Conservation (phyloP, 2,113 vertebrate species). For the Polyodon spathula region DNA sequence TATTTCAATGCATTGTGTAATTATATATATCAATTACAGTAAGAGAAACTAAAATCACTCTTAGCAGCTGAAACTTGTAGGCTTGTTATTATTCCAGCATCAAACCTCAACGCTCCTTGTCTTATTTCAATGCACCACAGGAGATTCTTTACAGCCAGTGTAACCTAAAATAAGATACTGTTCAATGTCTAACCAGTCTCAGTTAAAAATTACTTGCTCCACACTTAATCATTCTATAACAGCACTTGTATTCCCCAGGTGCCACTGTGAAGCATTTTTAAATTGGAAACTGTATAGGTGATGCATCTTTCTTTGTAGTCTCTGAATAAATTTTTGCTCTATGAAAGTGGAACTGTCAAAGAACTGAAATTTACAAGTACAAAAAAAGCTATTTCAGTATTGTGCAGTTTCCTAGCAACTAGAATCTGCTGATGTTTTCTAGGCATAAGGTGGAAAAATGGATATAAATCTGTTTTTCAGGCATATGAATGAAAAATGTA, state of each 20-base stretch:
- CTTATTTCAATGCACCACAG: constrained; percentile 5
- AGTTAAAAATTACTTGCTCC: constrained; percentile 25
- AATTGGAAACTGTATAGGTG: constrained; percentile 33
- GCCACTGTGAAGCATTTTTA: constrained; percentile 26
- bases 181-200: constrained; percentile 17
- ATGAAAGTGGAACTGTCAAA: constrained; percentile 34
- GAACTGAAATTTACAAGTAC: constrained; percentile 41
- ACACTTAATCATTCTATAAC: constrained; percentile 28
- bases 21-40: no score
- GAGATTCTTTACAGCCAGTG: constrained; percentile 9
- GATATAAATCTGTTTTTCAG: constrained; percentile 37
- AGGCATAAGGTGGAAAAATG: constrained; percentile 29
- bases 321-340: constrained; percentile 36
- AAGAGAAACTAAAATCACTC: neutral
- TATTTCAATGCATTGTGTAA: neutral
- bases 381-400: constrained; percentile 31
- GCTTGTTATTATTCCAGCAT: constrained; percentile 11
- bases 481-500: constrained; percentile 25
- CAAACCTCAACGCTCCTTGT: constrained; percentile 2
- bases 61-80: neutral
- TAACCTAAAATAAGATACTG: constrained; percentile 22
- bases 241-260: constrained; percentile 17
- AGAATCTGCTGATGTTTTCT: constrained; percentile 36
- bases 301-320: constrained; percentile 32
- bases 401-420: constrained; percentile 50